Percentiles rank a stretch among this genome's conserved stretches.
Conservation (phyloP, 1,140 invertebrate genomes). For the Pogonus chalceus region DNA sequence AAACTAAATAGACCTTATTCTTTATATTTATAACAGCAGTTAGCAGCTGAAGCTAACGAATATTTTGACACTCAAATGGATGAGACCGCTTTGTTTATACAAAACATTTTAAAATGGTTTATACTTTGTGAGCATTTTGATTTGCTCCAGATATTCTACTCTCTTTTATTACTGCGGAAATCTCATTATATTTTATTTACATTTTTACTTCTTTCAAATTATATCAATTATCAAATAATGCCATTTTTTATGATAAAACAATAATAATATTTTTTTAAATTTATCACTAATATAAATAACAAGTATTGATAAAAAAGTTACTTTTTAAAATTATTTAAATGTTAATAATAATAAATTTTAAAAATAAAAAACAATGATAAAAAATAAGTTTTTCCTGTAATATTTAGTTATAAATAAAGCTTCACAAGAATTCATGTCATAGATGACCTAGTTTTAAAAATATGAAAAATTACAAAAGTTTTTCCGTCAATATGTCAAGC, state of each 20-base stretch:
- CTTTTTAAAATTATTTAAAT: too few species aligned
- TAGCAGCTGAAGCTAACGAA: not conserved
- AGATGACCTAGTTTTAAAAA: too few species aligned
- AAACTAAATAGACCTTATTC: not conserved
- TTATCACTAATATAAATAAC: too few species aligned
- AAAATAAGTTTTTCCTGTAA: not conserved
- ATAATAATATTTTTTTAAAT: too few species aligned
- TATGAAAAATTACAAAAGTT: not conserved
- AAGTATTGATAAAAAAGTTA: too few species aligned
- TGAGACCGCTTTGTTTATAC: not conserved
- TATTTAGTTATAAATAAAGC: not conserved
- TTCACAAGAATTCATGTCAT: not conserved
- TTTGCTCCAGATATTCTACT: not conserved
- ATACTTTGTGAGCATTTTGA: not conserved
- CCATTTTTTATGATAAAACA: too few species aligned
- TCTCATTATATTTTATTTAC: too few species aligned
- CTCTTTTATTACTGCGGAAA: not conserved
- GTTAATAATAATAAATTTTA: not conserved
- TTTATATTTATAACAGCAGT: not conserved
- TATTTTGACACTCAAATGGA: not conserved
- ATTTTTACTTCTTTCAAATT: too few species aligned
- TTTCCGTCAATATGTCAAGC: not conserved
- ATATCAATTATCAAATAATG: too few species aligned
- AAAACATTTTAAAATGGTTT: not conserved
- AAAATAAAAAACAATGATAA: not conserved